Conservation (phyloP, 2,797 vertebrate genomes). For the Ceyx erithaca region DNA sequence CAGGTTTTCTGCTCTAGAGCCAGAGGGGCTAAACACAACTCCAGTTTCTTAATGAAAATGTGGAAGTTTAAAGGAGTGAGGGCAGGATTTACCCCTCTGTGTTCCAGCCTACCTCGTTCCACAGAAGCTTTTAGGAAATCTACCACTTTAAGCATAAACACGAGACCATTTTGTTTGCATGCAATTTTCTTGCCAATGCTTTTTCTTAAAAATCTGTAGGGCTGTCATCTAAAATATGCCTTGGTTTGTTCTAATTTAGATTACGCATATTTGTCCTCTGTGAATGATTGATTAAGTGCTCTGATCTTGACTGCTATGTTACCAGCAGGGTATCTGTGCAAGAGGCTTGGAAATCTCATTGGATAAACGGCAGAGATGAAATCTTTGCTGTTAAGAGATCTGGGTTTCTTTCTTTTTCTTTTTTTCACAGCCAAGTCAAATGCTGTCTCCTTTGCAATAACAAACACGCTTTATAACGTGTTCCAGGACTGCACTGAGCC, state of each 20-base stretch:
- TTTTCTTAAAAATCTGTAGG: slow-evolving; percentile 63
- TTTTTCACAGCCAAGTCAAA: slow-evolving; percentile 59
- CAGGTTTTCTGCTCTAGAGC: not conserved
- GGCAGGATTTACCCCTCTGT: not conserved
- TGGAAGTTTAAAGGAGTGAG: not conserved
- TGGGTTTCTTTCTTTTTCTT: not conserved
- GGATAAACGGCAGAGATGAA: slow-evolving; percentile 57
- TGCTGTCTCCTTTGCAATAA: slow-evolving; percentile 50
- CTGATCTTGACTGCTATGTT: slow-evolving; percentile 72
- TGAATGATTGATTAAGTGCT: slow-evolving; percentile 75
- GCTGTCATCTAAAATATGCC: slow-evolving; percentile 69
- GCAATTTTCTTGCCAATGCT: slow-evolving; percentile 56
- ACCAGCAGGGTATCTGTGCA: slow-evolving; percentile 68
- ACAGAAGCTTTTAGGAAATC: slow-evolving; percentile 4
- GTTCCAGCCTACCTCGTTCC: not conserved
- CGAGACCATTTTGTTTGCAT: slow-evolving; percentile 23
- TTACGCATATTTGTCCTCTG: slow-evolving; percentile 65
- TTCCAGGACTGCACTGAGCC: slow-evolving; percentile 45
- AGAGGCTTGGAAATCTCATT: slow-evolving; percentile 42
- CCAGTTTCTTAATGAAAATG: not conserved
- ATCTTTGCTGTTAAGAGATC: slow-evolving; percentile 63
- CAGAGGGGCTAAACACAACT: not conserved
- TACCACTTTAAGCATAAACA: slow-evolving; percentile 49
- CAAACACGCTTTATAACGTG: slow-evolving; percentile 20
- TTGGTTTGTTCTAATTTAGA: slow-evolving; percentile 70